Conservation (phyloP, 37 sponge, comb jelly and placozoan species). For the Ianthella basta region DNA sequence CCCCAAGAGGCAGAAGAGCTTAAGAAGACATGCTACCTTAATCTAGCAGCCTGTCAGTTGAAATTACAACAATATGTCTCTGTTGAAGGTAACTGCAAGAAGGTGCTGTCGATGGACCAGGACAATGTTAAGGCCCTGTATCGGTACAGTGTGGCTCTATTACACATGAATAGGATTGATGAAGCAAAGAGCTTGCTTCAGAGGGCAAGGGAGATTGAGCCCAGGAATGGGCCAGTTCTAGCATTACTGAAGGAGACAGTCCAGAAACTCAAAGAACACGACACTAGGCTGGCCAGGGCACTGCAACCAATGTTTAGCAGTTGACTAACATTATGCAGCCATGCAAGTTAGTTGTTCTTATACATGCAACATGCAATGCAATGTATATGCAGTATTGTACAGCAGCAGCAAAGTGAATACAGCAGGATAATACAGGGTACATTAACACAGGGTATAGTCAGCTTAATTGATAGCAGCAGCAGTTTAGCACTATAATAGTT, state of each 20-base stretch:
- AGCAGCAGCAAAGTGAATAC: too few relatives aligned
- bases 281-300: constrained; percentile 24
- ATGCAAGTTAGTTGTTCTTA: not conserved
- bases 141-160: constrained; percentile 53
- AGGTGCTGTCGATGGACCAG: constrained; percentile 35
- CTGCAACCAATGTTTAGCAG: constrained; percentile 48
- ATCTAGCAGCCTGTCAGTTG: constrained; percentile 78
- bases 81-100: constrained; percentile 50
- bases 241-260: constrained; percentile 36
- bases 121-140: constrained; percentile 62
- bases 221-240: constrained; percentile 37
- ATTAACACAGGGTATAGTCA: too few relatives aligned
- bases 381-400: too few relatives aligned
- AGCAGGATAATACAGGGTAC: too few relatives aligned
- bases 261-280: not conserved
- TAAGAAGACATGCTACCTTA: constrained; percentile 30
- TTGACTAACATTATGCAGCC: not conserved
- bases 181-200: constrained; percentile 38
- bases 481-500: too few relatives aligned
- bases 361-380: too few relatives aligned
- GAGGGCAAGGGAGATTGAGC: constrained; percentile 40
- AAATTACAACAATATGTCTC: constrained; percentile 42
- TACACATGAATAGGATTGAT: constrained; percentile 54
- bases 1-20: constrained; percentile 25
- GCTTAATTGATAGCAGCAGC: too few relatives aligned